Conservation (phyloP, 2,113 vertebrate species). For the Camelus dromedarius region DNA sequence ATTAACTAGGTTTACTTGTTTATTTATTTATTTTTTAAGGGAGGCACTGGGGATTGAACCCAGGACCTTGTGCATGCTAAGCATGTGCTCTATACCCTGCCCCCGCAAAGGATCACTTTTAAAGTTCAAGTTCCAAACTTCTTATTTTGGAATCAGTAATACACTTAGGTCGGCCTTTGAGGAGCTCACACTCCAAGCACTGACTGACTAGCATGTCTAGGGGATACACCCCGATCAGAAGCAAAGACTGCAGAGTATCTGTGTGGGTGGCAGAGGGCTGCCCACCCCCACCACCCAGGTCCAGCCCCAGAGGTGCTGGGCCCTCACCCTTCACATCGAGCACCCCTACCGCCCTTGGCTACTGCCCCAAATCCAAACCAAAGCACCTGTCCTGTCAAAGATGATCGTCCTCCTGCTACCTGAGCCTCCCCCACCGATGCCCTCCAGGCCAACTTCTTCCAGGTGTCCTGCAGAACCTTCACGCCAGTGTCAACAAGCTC, state of each 20-base stretch:
- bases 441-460: background rate
- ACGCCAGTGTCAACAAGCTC: background rate
- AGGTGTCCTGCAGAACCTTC: background rate
- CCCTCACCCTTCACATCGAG: background rate
- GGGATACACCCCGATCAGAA: background rate
- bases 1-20: too few relatives aligned
- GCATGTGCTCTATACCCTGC: too few relatives aligned
- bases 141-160: background rate
- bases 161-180: background rate
- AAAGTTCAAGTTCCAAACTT: constrained; percentile 49
- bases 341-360: background rate
- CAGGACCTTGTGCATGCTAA: too few relatives aligned
- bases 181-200: background rate
- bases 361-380: background rate
- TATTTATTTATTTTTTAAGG: too few relatives aligned
- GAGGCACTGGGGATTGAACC: too few relatives aligned
- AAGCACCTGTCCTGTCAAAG: background rate
- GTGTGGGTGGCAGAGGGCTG: background rate
- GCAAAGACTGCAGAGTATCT: background rate
- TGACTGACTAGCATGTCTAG: background rate
- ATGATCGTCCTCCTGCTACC: background rate
- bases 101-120: background rate
- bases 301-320: background rate
- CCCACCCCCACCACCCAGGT: background rate
- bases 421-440: background rate